A percentile compares a stretch with the other conserved stretches of the same genome.
Evolutionary conservation across 2,113 vertebrate genomes (phyloP).

Genomic region (Oncorhynchus keta): DNA sequence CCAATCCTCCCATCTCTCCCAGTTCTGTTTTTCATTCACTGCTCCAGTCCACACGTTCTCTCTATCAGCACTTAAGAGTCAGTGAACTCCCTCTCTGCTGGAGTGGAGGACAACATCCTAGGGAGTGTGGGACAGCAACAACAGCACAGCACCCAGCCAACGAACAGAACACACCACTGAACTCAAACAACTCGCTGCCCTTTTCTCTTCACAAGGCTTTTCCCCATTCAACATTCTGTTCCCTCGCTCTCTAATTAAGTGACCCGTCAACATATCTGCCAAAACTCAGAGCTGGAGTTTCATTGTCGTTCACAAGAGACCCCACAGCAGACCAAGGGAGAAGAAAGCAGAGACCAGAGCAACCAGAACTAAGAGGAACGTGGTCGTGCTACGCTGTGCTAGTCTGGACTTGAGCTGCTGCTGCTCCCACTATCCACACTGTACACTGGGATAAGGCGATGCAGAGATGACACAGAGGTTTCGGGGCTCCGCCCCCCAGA

Average conservation of each 20-base stretch:
- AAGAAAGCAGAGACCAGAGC: no score
- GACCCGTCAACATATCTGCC: not conserved
- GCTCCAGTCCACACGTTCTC: not conserved
- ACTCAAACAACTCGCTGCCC: not conserved
- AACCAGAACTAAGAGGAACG: not conserved
- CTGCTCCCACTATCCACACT: constrained; percentile 7
- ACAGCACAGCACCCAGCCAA: not conserved
- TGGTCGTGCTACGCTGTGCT: not conserved
- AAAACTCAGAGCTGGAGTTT: no score
- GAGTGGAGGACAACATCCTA: not conserved
- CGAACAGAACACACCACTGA: not conserved
- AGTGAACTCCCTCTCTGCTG: not conserved
- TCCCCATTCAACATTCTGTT: not conserved
- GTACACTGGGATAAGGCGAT: constrained; percentile 8
- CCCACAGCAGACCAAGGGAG: not conserved
- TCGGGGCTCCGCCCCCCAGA: not conserved
- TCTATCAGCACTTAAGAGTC: not conserved
- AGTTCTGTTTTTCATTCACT: not conserved
- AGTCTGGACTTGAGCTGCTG: not conserved
- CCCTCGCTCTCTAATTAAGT: not conserved
- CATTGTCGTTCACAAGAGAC: not conserved
- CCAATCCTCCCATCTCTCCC: no score
- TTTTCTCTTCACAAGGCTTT: not conserved
- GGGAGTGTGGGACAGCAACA: not conserved
- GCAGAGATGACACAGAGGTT: not conserved